These are phyloP conservation scores for Poliocrania exsul DNA, from an alignment of 2,797 vertebrate genomes.

Conservation along the genomic window DNA sequence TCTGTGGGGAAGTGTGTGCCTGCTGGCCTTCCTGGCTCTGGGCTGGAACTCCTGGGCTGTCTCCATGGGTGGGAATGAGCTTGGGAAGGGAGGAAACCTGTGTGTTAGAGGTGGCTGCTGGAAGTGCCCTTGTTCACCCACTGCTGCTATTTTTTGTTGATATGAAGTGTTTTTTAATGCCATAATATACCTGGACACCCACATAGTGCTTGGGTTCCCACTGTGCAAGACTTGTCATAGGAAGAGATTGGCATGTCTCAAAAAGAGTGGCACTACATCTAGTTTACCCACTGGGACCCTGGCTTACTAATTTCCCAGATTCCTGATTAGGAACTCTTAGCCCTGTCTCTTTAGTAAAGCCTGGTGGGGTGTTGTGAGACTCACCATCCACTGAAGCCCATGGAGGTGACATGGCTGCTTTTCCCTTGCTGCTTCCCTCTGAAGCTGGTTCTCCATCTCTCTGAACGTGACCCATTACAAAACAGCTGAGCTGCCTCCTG, in stretches of 20 bases:
- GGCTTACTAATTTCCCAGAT: rapidly evolving
- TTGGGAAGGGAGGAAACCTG: neutral
- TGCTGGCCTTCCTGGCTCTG: neutral
- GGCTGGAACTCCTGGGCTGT: neutral
- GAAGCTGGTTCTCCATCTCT: neutral
- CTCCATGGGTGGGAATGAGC: neutral
- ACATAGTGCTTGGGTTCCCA: neutral
- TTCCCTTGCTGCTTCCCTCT: neutral
- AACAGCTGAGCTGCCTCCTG: neutral
- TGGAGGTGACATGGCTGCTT: neutral
- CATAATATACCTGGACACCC: neutral
- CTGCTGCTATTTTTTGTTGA: neutral
- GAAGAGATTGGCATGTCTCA: neutral
- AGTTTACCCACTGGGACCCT: neutral
- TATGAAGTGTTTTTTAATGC: neutral
- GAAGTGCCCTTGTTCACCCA: neutral
- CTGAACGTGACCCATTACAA: rapidly evolving
- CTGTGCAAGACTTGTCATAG: neutral
- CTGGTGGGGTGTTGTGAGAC: neutral
- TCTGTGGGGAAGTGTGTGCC: rapidly evolving
- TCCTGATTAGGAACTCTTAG: rapidly evolving
- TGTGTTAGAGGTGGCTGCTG: rapidly evolving
- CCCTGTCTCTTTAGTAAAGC: neutral
- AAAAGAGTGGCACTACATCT: rapidly evolving
- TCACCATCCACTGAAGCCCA: rapidly evolving